Conservation (phyloP, 1,140 invertebrate species). For the Chlorops oryzae region DNA sequence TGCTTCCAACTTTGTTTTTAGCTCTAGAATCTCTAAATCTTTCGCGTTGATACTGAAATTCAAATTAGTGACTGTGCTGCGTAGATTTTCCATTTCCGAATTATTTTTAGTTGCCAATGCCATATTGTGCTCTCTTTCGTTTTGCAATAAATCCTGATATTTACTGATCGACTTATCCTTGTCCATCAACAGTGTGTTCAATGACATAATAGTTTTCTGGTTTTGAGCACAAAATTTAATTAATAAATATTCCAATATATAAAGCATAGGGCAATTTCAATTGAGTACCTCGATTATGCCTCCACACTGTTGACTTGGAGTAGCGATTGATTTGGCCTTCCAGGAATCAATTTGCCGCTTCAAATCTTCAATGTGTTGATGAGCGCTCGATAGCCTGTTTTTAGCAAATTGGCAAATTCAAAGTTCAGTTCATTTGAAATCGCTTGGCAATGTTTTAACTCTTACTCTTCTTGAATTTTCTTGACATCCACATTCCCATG, state of each 20-base stretch:
- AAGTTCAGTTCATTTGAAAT: too few relatives aligned
- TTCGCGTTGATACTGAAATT: constrained; percentile 48
- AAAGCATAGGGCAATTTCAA: too few relatives aligned
- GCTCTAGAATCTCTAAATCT: constrained; percentile 32
- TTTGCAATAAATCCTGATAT: constrained; percentile 40
- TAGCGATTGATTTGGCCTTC: too few relatives aligned
- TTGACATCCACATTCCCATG: constrained; percentile 17
- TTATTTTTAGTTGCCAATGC: constrained; percentile 25
- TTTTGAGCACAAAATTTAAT: too few relatives aligned
- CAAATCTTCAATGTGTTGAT: too few relatives aligned
- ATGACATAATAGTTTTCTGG: constrained; percentile 40
- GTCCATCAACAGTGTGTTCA: constrained; percentile 38
- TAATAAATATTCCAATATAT: too few relatives aligned
- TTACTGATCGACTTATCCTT: constrained; percentile 44
- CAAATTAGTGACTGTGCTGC: constrained; percentile 46
- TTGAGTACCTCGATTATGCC: too few relatives aligned
- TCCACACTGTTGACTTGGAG: too few relatives aligned
- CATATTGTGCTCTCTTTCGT: constrained; percentile 37
- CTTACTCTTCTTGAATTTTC: constrained; percentile 21
- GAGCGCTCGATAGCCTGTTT: too few relatives aligned
- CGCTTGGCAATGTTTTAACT: too few relatives aligned
- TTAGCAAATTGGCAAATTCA: too few relatives aligned
- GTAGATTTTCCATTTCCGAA: constrained; percentile 43
- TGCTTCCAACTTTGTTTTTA: constrained; percentile 26
- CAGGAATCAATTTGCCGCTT: too few relatives aligned